Evolutionary conservation across 2,888 invertebrate genomes (phyloP), one percentile per base, ranked within the genome.

Genomic region (Biston betularia): DNA sequence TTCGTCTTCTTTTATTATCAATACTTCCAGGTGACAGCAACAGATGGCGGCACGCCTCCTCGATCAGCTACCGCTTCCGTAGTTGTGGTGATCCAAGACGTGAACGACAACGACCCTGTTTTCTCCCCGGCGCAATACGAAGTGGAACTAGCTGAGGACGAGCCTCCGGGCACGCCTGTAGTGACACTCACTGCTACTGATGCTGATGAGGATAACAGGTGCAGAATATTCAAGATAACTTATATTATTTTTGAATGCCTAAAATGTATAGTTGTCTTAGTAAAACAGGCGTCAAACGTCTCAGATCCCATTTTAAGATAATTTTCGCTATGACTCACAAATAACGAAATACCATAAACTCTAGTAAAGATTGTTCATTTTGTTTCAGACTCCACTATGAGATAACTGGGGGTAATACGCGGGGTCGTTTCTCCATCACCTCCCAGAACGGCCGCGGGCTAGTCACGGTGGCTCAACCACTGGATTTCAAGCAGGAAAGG

Each of bases 51-150:
- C 0, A 93, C 95, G 2, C 98, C 98, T 0, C 96, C 97, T 0
- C 95, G 97, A 24, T 97, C 97, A 0, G 97, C 98, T 0, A 97
- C 97, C 65, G 97, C 98, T 0, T 97, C 97, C 0, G 98, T 99
- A 0, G 95, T 96, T 8, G 97, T 99, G 14, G 97, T 97, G 0
- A 96, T 99, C 1, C 97, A 98, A 85, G 98, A 99, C 88, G 97
- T 98, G 15, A 99, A 99, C 87, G 98, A 99, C 91, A 98, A 99
- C 88, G 97, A 99, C 86, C 99, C 99, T 0, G 96, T 97, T 72
- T 99, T 99, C 89, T 97, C 98, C 77, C 98, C 98, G 71, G 97
- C 98, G 77, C 96, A 98, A 81, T 99, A 99, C 90, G 98, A 98
- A 85, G 97, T 97, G 0, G 96, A 97, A 59, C 95, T 99, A 14